Evolutionary conservation across 2,113 vertebrate genomes (phyloP).

Genomic region (Ranitomeya imitator): DNA sequence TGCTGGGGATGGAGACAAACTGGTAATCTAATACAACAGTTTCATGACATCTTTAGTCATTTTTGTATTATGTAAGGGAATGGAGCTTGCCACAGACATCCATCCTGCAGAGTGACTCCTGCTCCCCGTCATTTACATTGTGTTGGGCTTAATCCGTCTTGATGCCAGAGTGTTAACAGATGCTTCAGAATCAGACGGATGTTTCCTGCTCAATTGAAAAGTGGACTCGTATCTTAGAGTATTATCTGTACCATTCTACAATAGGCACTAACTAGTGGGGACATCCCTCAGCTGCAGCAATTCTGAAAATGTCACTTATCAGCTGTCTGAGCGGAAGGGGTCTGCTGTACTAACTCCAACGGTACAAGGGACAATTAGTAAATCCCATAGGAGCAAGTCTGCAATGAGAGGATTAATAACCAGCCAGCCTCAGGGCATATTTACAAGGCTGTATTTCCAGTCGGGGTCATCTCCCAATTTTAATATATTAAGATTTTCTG

Average conservation of each 20-base stretch:
- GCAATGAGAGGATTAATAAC: no score
- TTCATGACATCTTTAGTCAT: slow-evolving; percentile 43
- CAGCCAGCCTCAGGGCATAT: no score
- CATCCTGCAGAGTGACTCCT: background rate
- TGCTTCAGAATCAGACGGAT: background rate
- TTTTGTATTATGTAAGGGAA: slow-evolving; percentile 27
- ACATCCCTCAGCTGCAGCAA: background rate
- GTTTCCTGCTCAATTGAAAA: background rate
- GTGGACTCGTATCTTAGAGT: background rate
- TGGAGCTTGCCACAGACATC: background rate
- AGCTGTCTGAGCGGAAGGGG: background rate
- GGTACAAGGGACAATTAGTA: background rate
- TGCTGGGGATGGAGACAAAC: background rate
- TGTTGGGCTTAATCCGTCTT: slow-evolving; percentile 26
- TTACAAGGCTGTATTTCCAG: no score
- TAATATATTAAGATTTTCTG: no score
- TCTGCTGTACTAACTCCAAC: background rate
- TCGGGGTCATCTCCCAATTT: no score
- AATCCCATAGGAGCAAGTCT: background rate
- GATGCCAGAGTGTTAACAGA: slow-evolving; percentile 17
- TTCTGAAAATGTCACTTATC: background rate
- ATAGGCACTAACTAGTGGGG: background rate
- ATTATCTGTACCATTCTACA: no score
- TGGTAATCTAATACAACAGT: slow-evolving; percentile 2
- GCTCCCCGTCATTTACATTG: slow-evolving; percentile 7